These are phyloP conservation scores for Calephelis nemesis DNA, from an alignment of 1,140 invertebrate species.

Conservation along the genomic window DNA sequence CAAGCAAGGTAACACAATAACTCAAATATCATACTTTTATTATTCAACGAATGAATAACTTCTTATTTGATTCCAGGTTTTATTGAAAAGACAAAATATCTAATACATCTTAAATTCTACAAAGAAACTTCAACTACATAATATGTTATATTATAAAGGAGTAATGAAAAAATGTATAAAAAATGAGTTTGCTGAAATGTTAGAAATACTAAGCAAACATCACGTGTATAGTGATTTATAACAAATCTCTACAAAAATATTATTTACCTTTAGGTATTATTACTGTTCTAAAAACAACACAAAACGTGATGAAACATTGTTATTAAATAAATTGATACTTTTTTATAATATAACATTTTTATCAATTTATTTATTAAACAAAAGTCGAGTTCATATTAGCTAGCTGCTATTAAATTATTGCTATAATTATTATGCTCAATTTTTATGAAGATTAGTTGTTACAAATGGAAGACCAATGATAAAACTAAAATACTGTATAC, in stretches of 20 bases:
- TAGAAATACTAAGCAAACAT: background rate
- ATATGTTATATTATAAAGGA: background rate
- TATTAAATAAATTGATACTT: background rate
- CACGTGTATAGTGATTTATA: no score
- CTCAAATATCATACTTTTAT: background rate
- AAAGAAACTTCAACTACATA: no score
- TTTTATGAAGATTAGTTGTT: background rate
- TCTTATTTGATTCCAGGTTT: background rate
- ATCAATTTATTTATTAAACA: background rate
- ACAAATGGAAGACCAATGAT: conserved; percentile 6
- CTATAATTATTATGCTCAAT: background rate
- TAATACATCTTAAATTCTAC: no score
- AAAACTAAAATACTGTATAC: background rate
- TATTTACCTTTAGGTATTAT: no score
- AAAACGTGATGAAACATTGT: background rate
- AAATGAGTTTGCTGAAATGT: background rate
- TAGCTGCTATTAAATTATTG: background rate
- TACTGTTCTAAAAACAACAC: no score
- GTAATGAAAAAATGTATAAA: background rate
- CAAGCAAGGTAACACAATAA: background rate
- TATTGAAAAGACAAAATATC: no score
- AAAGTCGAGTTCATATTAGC: background rate
- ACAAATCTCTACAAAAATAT: no score
- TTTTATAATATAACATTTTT: background rate
- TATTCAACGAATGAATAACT: background rate